Conservation (phyloP, 1,140 invertebrate genomes). For the Conus ventricosus region DNA sequence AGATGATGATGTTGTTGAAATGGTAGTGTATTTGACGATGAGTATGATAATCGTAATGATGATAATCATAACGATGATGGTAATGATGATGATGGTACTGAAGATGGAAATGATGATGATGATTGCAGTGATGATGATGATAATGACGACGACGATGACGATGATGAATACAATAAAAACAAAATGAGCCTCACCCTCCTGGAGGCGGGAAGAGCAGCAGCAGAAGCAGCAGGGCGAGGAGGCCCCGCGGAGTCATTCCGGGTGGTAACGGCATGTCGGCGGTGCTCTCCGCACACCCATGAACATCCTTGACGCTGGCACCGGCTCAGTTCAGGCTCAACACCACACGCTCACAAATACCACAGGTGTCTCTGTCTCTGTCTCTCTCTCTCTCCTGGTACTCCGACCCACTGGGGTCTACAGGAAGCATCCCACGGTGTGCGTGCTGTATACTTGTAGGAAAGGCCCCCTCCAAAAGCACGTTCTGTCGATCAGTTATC, state of each 20-base stretch:
- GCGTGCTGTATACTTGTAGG: too few species aligned
- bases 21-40: too few species aligned
- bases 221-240: neutral
- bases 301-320: neutral
- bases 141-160: conserved; percentile 19
- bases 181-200: neutral
- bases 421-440: too few species aligned
- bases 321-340: neutral
- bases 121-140: conserved; percentile 13
- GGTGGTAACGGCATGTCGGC: neutral
- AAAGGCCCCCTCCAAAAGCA: too few species aligned
- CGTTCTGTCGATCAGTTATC: too few species aligned
- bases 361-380: too few species aligned
- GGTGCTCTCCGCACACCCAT: neutral
- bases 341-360: neutral
- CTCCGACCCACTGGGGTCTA: too few species aligned
- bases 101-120: conserved; percentile 26
- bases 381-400: too few species aligned
- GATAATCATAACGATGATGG: neutral
- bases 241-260: neutral
- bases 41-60: neutral
- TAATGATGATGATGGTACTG: neutral
- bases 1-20: too few species aligned
- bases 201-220: neutral
- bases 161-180: neutral